These are phyloP conservation scores for Cyclura pinguis DNA, from an alignment of 2,797 vertebrate species.

Conservation along the genomic window DNA sequence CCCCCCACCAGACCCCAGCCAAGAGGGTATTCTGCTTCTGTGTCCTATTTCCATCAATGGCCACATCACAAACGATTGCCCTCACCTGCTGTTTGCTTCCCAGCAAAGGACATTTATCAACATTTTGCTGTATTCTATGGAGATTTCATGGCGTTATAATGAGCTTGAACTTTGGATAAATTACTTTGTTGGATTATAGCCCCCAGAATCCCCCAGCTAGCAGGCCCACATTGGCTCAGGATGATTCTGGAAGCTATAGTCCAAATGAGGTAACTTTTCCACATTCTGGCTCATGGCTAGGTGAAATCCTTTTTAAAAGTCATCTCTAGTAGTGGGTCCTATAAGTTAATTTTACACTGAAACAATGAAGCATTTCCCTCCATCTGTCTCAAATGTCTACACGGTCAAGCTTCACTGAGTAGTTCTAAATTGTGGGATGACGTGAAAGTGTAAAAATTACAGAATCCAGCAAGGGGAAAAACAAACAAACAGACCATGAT, in stretches of 20 bases:
- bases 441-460: background rate
- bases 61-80: background rate
- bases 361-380: background rate
- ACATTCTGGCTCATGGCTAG: background rate
- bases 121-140: background rate
- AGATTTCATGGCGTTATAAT: background rate
- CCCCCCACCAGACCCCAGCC: background rate
- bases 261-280: background rate
- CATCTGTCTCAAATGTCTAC: background rate
- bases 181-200: background rate
- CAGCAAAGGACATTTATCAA: background rate
- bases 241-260: background rate
- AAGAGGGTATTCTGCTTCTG: background rate
- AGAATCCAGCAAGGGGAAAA: no score
- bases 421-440: background rate
- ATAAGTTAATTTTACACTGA: background rate
- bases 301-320: background rate
- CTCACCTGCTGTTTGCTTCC: background rate
- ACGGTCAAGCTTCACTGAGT: background rate
- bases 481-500: background rate
- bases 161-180: background rate
- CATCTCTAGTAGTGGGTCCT: background rate
- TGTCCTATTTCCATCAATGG: background rate
- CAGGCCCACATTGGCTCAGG: background rate
- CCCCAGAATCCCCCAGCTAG: background rate